A percentile compares a stretch with the other conserved stretches of the same genome.
Evolutionary conservation across 2,888 invertebrate species (phyloP).

Genomic region (Leistus spinibarbis): DNA sequence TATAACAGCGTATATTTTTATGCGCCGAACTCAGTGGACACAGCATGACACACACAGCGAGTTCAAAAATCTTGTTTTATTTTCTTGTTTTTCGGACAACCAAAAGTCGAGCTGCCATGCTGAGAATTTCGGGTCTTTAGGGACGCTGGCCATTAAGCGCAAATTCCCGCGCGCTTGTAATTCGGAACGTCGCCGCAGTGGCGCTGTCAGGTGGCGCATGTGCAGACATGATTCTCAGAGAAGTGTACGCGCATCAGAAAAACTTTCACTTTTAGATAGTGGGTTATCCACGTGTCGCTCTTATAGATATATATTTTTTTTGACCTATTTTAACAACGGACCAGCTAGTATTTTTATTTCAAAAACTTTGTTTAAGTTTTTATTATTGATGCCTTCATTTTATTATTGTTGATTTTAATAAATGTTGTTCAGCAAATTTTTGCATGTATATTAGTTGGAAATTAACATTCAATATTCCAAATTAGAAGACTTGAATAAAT

Average conservation of each 20-base stretch:
- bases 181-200: constrained; percentile 13
- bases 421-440: background rate
- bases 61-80: constrained; percentile 31
- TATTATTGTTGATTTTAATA: background rate
- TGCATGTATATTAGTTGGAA: no score
- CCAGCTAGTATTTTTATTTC: constrained; percentile 4
- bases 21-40: constrained; percentile 22
- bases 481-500: no score
- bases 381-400: background rate
- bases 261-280: constrained; percentile 41
- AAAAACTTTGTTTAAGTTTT: background rate
- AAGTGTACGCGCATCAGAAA: constrained; percentile 10
- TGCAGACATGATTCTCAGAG: background rate
- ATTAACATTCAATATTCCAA: no score
- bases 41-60: constrained; percentile 9
- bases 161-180: constrained; percentile 1
- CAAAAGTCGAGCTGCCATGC: background rate
- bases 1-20: constrained; percentile 33
- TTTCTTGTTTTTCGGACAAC: constrained; percentile 34
- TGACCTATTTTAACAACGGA: constrained; percentile 1
- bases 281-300: constrained; percentile 49
- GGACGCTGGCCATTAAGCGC: background rate
- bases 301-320: constrained; percentile 6
- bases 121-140: background rate
- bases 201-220: constrained; percentile 9